Evolutionary conservation across 2,797 vertebrate genomes (phyloP).

Genomic region (Lates japonicus): DNA sequence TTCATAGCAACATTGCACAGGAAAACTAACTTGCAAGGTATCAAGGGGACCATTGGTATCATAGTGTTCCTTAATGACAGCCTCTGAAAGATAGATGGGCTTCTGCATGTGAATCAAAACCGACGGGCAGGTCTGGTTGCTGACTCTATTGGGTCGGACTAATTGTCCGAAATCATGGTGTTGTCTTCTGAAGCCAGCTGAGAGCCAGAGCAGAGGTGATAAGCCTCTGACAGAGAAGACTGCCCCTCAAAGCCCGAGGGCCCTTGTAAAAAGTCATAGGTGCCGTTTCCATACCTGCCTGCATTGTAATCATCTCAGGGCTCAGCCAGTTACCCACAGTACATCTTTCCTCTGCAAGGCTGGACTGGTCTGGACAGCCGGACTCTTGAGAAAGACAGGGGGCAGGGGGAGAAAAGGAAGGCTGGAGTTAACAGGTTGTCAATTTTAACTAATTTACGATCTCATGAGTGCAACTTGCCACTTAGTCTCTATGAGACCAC

Average conservation of each 20-base stretch:
- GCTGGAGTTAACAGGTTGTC: constrained; percentile 19
- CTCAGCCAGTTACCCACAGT: constrained; percentile 50
- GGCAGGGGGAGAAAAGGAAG: constrained; percentile 6
- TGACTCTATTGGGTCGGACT: constrained; percentile 22
- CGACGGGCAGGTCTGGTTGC: constrained; percentile 34
- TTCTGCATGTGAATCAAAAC: constrained; percentile 35
- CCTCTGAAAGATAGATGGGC: constrained; percentile 1
- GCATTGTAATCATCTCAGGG: constrained; percentile 71
- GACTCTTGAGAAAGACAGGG: constrained; percentile 33
- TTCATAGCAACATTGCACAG: neutral
- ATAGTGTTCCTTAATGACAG: constrained; percentile 8
- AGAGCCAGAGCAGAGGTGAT: constrained; percentile 63
- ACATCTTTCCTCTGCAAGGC: constrained; percentile 57
- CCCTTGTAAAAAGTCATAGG: constrained; percentile 67
- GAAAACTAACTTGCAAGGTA: neutral
- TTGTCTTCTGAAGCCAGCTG: constrained; percentile 49
- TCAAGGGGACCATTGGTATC: neutral
- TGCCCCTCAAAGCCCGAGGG: constrained; percentile 42
- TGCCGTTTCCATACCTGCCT: constrained; percentile 67
- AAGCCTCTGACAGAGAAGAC: constrained; percentile 43
- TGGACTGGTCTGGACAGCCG: constrained; percentile 54
- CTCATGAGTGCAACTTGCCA: constrained; percentile 3
- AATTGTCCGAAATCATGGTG: constrained; percentile 59
- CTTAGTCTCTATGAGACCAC: neutral
- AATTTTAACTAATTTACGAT: constrained; percentile 18